These are phyloP conservation scores for Epistrophella euchroma DNA, from an alignment of 2,888 invertebrate genomes.

Conservation along the genomic window DNA sequence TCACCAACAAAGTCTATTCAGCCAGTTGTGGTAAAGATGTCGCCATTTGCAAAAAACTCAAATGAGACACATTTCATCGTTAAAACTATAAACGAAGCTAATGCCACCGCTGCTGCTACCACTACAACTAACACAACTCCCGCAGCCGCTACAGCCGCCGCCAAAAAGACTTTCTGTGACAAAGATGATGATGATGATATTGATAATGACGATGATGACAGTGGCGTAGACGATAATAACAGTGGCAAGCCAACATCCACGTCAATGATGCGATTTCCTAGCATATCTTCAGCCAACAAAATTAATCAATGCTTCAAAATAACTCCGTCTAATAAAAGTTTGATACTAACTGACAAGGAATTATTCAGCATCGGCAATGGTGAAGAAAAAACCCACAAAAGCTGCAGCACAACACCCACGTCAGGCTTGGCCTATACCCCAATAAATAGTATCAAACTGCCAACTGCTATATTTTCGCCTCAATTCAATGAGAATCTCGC, in stretches of 20 bases:
- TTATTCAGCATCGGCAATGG: conserved; percentile 79
- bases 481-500: conserved; percentile 81
- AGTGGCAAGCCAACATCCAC: conserved; percentile 30
- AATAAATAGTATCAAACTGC: conserved; percentile 81
- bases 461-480: conserved; percentile 82
- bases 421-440: conserved; percentile 76
- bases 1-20: conserved; percentile 54
- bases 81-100: conserved; percentile 31
- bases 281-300: conserved; percentile 43
- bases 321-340: conserved; percentile 78
- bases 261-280: conserved; percentile 29
- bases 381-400: conserved; percentile 44
- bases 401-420: conserved; percentile 54
- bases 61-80: conserved; percentile 62
- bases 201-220: conserved; percentile 65
- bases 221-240: conserved; percentile 27
- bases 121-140: neutral
- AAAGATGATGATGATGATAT: conserved; percentile 60
- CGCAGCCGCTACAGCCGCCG: conserved; percentile 11
- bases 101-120: conserved; percentile 20
- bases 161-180: conserved; percentile 27
- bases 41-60: conserved; percentile 46
- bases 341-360: conserved; percentile 81
- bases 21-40: neutral
- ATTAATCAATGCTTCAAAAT: conserved; percentile 53